Evolutionary conservation across 1,140 invertebrate genomes (phyloP).

Genomic region (Platyscapa corneri): DNA sequence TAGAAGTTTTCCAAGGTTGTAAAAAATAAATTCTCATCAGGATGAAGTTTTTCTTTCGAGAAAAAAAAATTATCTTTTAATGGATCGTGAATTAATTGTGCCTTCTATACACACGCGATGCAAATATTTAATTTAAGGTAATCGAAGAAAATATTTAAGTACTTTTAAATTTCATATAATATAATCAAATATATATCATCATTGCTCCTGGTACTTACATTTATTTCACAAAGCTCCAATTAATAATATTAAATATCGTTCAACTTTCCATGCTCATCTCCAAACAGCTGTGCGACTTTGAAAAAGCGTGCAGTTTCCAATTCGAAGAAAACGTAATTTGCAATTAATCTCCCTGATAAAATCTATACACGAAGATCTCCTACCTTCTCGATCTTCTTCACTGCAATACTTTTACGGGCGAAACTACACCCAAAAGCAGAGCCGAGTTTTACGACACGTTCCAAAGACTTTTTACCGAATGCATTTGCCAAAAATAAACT

Average conservation of each 20-base stretch:
- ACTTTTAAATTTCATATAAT: not conserved
- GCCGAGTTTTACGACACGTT: not conserved
- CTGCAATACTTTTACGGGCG: not conserved
- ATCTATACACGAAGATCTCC: slow-evolving; percentile 12
- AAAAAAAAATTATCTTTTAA: not conserved
- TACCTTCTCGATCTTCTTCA: not conserved
- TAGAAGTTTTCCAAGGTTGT: too few species aligned
- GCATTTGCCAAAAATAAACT: not conserved
- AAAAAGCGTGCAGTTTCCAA: slow-evolving; percentile 29
- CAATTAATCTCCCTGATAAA: slow-evolving; percentile 36
- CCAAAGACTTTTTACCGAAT: not conserved
- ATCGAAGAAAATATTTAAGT: not conserved
- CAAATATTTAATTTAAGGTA: slow-evolving; percentile 6
- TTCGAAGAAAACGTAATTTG: slow-evolving; percentile 30
- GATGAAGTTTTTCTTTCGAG: not conserved
- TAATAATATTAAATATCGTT: slow-evolving; percentile 13
- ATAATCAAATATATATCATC: slow-evolving; percentile 20
- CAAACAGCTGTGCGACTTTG: slow-evolving; percentile 13
- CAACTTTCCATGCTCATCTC: slow-evolving; percentile 3
- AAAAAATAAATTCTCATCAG: not conserved
- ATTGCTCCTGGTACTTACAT: not conserved
- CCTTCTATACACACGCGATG: not conserved
- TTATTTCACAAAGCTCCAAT: slow-evolving; percentile 3
- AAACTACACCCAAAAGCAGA: not conserved
- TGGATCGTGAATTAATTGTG: not conserved